These are phyloP conservation scores for Nasonia oneida DNA, from an alignment of 2,888 invertebrate species.

Conservation along the genomic window DNA sequence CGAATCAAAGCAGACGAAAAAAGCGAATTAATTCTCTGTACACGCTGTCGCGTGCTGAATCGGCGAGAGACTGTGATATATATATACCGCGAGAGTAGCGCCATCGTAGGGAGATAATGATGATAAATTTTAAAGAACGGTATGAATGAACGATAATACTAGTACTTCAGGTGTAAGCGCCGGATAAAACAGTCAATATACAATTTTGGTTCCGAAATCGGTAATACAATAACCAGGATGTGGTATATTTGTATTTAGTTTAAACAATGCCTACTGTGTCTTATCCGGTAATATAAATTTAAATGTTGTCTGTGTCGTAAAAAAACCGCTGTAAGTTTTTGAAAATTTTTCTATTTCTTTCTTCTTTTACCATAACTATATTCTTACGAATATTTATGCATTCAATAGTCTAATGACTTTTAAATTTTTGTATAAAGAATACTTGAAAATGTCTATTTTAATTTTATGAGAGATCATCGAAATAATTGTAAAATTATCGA, in stretches of 20 bases:
- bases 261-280: background rate
- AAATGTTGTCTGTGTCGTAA: no score
- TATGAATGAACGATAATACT: constrained; percentile 23
- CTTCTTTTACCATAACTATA: no score
- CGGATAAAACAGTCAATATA: background rate
- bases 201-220: background rate
- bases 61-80: constrained; percentile 39
- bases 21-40: constrained; percentile 28
- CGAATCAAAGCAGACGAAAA: background rate
- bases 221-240: background rate
- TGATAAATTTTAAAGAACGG: constrained; percentile 46
- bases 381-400: no score
- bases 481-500: background rate
- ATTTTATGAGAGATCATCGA: no score
- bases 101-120: constrained; percentile 47
- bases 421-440: no score
- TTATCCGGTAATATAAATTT: background rate
- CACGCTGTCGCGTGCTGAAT: constrained; percentile 31
- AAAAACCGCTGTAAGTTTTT: no score
- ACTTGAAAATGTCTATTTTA: no score
- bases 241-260: background rate
- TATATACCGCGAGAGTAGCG: constrained; percentile 45
- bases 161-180: background rate
- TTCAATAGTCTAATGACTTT: no score
- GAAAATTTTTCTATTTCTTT: no score